Base-by-base conservation (phyloP, 1,140 invertebrate genomes). In the Magallana ariakensis region DNA sequence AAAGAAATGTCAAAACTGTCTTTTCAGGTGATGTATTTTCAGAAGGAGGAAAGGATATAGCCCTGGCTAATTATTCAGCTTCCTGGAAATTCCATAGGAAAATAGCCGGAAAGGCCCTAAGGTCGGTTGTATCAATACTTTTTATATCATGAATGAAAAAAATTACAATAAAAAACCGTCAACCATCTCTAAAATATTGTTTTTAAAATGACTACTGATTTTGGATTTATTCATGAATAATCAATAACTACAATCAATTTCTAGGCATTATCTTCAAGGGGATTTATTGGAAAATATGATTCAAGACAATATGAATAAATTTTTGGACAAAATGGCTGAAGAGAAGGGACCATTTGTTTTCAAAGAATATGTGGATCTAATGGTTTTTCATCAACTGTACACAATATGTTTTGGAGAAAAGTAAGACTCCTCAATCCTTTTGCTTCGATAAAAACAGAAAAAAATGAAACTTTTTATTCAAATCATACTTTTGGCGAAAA, bases 61-160 rank as follows among this genome's bases (percentile, higher is more conserved):
- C 60, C 16, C 56, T 87, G n/a, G 19, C 9, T 15, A 19, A 70
- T 13, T 87, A 87, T 70, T 55, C 57, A n/a, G 16, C 58, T 10
- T 75, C 81, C 15, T 87, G 86, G 86, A 83, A 87, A 87, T 83
- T 75, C 5, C 86, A 87, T 19, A 62, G 82, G 4, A 83, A 83
- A 55, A 56, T 87, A 53, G 86, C 86, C 3, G 82, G 82, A 9
- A 83, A 66, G 19, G 86, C 58, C n/a, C 97, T 16, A 1, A 80
- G 70, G 85, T 86, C 56, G 58, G 19, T 56, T 26, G 13, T 13
- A 80, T 3, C 1, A 9, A 13, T 2, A 33, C 33, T 46, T 46
- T 46, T 46, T 46, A 16, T 62, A 15, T 7, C 2, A 46, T 46
- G 33, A 46, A 46, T 46, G n/a, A n/a, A n/a, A n/a, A n/a, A n/a